phyloP scores from a whole-genome alignment of 2,888 invertebrate genomes.

The Rambutsinella grinnellia region DNA sequence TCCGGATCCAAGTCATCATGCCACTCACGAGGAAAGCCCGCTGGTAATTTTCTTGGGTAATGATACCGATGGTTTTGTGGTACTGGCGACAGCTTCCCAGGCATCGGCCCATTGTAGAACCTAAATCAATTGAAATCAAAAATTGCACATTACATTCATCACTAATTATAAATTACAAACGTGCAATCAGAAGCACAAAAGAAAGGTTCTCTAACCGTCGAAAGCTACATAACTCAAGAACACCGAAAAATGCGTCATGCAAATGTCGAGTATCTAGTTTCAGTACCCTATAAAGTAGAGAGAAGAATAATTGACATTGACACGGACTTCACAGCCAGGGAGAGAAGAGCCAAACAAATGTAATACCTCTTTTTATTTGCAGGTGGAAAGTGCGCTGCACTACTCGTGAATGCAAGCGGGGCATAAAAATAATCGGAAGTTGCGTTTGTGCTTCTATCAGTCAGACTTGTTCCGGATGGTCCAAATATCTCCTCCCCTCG shows the following conservation, averaged over 20 bases:
- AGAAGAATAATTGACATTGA: not conserved
- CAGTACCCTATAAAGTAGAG: not conserved
- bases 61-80: constrained; percentile 35
- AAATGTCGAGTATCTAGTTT: constrained; percentile 3
- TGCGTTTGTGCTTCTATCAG: constrained; percentile 25
- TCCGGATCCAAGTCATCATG: constrained; percentile 59
- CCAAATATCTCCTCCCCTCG: constrained; percentile 29
- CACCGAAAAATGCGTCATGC: constrained; percentile 26
- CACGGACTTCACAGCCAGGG: not conserved
- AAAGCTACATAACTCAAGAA: too few species aligned
- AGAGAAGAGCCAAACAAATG: not conserved
- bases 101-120: constrained; percentile 30
- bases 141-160: too few species aligned
- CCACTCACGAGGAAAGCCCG: constrained; percentile 44
- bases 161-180: too few species aligned
- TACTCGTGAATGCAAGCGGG: constrained; percentile 2
- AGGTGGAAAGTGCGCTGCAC: not conserved
- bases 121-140: constrained; percentile 3
- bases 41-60: constrained; percentile 28
- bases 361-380: constrained; percentile 42
- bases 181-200: too few species aligned
- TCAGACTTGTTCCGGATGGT: not conserved
- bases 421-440: constrained; percentile 33
- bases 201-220: too few species aligned
- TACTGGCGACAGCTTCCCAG: constrained; percentile 42